phyloP scores from a whole-genome alignment of 2,888 invertebrate genomes.

The Scaeva pyrastri region DNA sequence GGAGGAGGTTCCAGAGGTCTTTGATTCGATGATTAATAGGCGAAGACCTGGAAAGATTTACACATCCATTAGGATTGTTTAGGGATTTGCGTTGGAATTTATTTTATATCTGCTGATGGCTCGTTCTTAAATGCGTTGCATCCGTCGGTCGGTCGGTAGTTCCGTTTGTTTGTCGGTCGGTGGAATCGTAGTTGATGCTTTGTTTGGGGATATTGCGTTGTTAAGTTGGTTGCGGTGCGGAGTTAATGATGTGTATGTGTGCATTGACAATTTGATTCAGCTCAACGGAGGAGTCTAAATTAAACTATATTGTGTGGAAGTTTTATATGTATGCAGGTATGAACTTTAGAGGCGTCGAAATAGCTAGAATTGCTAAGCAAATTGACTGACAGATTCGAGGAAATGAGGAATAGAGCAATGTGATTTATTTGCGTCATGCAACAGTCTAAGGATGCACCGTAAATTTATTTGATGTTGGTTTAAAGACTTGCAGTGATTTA shows the following conservation, averaged over 20 bases:
- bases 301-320: not conserved
- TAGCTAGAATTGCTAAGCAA: conserved; percentile 36
- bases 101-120: conserved; percentile 40
- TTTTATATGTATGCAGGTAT: not conserved
- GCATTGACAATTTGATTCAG: conserved; percentile 47
- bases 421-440: conserved; percentile 24
- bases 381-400: conserved; percentile 21
- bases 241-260: conserved; percentile 47
- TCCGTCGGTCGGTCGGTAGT: too few relatives aligned
- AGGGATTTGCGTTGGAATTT: conserved; percentile 66
- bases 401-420: conserved; percentile 13
- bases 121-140: not conserved
- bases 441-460: not conserved
- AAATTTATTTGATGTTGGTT: too few relatives aligned
- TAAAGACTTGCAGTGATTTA: too few relatives aligned
- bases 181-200: not conserved
- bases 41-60: conserved; percentile 65
- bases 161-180: not conserved
- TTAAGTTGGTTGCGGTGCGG: conserved; percentile 29
- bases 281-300: conserved; percentile 16
- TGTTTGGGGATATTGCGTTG: not conserved
- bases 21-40: conserved; percentile 73
- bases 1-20: conserved; percentile 21
- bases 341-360: conserved; percentile 50
- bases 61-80: conserved; percentile 72